phyloP scores from a whole-genome alignment of 2,113 vertebrate species.

The Oncorhynchus keta region DNA sequence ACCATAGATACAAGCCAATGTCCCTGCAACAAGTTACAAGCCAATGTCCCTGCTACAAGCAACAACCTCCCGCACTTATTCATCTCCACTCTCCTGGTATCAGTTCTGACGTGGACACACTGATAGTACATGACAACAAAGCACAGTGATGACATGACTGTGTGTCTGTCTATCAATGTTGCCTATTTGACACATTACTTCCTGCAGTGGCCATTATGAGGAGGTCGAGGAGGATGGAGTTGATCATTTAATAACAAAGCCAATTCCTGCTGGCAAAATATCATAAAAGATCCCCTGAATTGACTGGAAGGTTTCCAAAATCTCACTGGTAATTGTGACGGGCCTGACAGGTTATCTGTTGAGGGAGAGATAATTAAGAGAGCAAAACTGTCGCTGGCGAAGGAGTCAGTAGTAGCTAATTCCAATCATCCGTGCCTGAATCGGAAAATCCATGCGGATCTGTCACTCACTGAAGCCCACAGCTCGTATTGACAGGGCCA shows the following conservation, averaged over 20 bases:
- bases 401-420: constrained; percentile 39
- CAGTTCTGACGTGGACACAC: too few species aligned
- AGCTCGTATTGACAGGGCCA: constrained; percentile 26
- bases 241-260: constrained; percentile 18
- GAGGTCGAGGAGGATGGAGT: background rate
- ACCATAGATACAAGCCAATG: background rate
- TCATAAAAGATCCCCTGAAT: constrained; percentile 14
- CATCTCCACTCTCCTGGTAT: background rate
- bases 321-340: constrained; percentile 12
- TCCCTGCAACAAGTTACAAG: background rate
- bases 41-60: background rate
- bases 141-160: too few species aligned
- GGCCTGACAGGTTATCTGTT: constrained; percentile 31
- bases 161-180: too few species aligned
- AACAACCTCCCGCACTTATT: background rate
- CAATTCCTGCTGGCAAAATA: constrained; percentile 22
- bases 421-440: constrained; percentile 26
- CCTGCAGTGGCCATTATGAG: too few species aligned
- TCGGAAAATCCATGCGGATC: constrained; percentile 38
- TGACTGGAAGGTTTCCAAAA: constrained; percentile 25
- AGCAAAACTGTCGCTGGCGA: constrained; percentile 15
- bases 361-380: constrained; percentile 39
- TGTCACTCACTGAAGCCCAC: constrained; percentile 28
- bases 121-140: too few species aligned
- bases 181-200: too few species aligned